Evolutionary conservation across 2,888 invertebrate species (phyloP), one percentile per base, ranked within the genome.

Genomic region (Acronicta alni): DNA sequence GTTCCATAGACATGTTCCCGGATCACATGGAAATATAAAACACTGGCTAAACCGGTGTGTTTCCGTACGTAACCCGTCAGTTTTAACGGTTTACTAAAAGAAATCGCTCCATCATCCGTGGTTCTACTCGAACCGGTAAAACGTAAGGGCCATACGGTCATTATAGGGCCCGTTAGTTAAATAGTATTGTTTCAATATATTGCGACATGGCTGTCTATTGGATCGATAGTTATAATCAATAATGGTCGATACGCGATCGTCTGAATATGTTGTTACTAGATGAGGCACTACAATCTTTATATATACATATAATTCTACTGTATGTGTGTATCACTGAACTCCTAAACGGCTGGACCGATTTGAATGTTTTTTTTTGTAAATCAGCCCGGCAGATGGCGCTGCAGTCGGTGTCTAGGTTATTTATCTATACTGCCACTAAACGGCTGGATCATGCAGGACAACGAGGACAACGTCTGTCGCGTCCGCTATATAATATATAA

Each of bases 31-130:
- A 68, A 64, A 62, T 75, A 68, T 66, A 66, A 57, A 59, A 61
- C 59, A 62, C 32, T 61, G 47, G 57, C 45, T 44, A 52, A 71
- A 76, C 75, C 75, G 75, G 75, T 57, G 65, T 45, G 66, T 76
- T 76, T 76, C 78, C 75, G 78, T 67, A 38, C 58, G 45, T 64
- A 65, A 49, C 54, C 56, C 62, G 72, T 55, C 63, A 63, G 54
- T 61, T 64, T 78, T 72, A 75, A 78, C 76, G 75, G 78, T 75
- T 67, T 69, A 59, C 63, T 51, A 73, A 75, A 76, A 77, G 75
- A 78, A 76, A 75, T 60, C 51, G 57, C 62, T 65, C 49, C 42
- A 58, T 71, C 71, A 75, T 77, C 69, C 76, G 69, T 59, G 55
- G 42, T 57, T 49, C 53, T 54, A 49, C 53, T 30, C 8, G 18